Evolutionary conservation across 2,113 vertebrate species (phyloP).

Genomic region (Pelvicachromis taeniatus): DNA sequence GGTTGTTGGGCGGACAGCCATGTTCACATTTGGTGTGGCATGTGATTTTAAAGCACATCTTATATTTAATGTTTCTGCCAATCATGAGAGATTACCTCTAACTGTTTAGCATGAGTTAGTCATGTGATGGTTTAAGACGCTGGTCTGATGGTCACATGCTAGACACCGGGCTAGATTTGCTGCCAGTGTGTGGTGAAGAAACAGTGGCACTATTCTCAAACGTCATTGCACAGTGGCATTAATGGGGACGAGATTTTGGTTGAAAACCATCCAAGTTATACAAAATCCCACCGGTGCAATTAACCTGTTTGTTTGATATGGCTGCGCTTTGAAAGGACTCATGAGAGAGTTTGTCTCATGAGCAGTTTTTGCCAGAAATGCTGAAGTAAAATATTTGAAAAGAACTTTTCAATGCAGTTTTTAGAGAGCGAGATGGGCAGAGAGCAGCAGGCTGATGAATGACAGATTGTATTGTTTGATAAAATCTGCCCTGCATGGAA

Average conservation of each 20-base stretch:
- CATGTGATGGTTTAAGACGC: conserved; percentile 43
- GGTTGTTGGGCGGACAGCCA: background rate
- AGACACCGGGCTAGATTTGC: background rate
- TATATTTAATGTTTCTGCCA: conserved; percentile 41
- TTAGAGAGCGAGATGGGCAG: background rate
- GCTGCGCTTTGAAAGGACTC: conserved; percentile 37
- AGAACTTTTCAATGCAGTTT: background rate
- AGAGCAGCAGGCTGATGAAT: background rate
- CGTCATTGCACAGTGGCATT: background rate
- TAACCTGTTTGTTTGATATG: conserved; percentile 48
- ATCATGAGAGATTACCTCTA: conserved; percentile 30
- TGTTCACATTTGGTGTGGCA: background rate
- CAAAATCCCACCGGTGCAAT: background rate
- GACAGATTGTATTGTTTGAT: background rate
- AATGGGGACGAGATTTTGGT: background rate
- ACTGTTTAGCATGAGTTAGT: background rate
- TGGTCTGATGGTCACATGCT: conserved; percentile 28
- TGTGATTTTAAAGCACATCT: conserved; percentile 32
- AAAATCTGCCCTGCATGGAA: background rate
- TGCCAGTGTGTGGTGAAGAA: background rate
- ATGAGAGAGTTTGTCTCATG: background rate
- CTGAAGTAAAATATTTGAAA: conserved; percentile 10
- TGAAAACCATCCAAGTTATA: conserved; percentile 21
- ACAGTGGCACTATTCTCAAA: background rate
- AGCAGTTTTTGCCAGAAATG: background rate